Evolutionary conservation across 1,140 invertebrate genomes (phyloP), one percentile per base, ranked within the genome.

Genomic region (Drosophila sucinea): DNA sequence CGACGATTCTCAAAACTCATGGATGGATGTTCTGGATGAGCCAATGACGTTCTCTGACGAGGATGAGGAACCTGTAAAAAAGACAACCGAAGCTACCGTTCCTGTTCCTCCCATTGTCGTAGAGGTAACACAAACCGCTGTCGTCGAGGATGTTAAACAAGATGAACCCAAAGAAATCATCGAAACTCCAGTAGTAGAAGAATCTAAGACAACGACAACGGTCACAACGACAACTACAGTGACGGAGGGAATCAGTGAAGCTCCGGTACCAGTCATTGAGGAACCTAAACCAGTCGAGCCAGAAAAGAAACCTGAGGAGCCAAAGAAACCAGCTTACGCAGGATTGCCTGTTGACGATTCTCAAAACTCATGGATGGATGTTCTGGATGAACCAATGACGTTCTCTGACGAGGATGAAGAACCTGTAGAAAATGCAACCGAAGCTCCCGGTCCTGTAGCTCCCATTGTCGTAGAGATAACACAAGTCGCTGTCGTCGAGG

Each of bases 11-110:
- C 51, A 92, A 27, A 92, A 92, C 70, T 79, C 92, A 10, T 94
- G 93, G 92, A 93, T 94, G 90, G 90, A 92, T 84, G 91, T 93
- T 63, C 71, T 94, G 47, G 93, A 94, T 70, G 77, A 83, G n/a
- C 73, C 74, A 25, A 70, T 72, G 60, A 61, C 61, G 25, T 79
- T 79, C 44, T 73, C 73, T 8, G 77, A 70, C 23, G 64, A 66
- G 1, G 67, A 69, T 33, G 67, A 61, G 17, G 38, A 64, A 44
- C 8, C 60, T 40, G 23, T 10, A 4, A 51, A 63, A 7, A 3
- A 55, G 33, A 8, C 25, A 57, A 51, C 23, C 8, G 44, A 41
- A n/a, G 35, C 6, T 32, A 0, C 29, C 7, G 30, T 33, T 44
- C 10, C 25, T 40, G 35, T 51, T 11, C 35, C 17, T 17, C 17